Percentiles rank a stretch among this genome's conserved stretches.
phyloP scores from a whole-genome alignment of 2,113 vertebrate species.

The Gasterosteus aculeatus region DNA sequence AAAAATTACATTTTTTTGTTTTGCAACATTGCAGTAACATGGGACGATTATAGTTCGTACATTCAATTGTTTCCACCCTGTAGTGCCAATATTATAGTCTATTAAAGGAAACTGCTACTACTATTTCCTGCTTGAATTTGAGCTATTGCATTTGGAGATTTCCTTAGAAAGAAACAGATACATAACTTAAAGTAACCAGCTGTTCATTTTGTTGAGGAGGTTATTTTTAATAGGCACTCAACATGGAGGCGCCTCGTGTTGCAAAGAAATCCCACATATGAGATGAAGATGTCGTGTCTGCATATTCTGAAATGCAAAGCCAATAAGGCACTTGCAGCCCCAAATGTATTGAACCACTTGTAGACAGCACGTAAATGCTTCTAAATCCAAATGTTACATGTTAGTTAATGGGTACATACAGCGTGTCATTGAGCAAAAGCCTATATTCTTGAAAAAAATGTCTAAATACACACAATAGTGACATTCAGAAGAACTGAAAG shows the following conservation, averaged over 20 bases:
- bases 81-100: background rate
- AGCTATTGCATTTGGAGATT: background rate
- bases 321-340: background rate
- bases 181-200: background rate
- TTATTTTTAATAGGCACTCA: background rate
- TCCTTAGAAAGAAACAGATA: background rate
- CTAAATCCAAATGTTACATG: conserved; percentile 5
- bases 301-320: background rate
- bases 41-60: too few species aligned
- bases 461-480: background rate
- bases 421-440: conserved; percentile 10
- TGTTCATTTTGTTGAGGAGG: background rate
- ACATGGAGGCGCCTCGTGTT: background rate
- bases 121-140: background rate
- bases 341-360: conserved; percentile 4
- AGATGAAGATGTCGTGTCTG: background rate
- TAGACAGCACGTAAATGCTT: conserved; percentile 15
- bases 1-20: background rate
- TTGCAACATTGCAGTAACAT: background rate
- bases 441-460: conserved; percentile 7
- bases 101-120: background rate
- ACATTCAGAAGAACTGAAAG: background rate
- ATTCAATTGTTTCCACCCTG: background rate
- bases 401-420: conserved; percentile 4
- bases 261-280: background rate